phyloP scores from a whole-genome alignment of 37 sponge, comb jelly and placozoan species.

The Aplysina aerophoba region DNA sequence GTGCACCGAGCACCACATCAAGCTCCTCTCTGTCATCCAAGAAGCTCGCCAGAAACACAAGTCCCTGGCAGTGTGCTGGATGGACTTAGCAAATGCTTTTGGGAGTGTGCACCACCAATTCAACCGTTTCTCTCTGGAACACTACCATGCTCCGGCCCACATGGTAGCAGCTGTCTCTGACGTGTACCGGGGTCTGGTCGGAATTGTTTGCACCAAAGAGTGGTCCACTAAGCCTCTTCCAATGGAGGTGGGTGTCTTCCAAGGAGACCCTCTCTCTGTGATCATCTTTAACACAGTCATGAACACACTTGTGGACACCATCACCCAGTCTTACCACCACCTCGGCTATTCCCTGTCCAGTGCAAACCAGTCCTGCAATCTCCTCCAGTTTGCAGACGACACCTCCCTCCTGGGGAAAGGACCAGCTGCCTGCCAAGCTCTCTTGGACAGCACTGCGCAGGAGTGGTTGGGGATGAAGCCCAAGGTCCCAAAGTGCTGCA shows the following conservation, averaged over 20 bases:
- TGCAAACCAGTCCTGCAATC: no score
- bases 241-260: constrained; percentile 19
- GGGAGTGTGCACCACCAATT: constrained; percentile 36
- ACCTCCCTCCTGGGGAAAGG: no score
- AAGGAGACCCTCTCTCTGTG: constrained; percentile 48
- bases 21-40: neutral
- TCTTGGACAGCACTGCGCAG: no score
- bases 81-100: constrained; percentile 41
- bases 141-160: constrained; percentile 25
- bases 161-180: neutral
- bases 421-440: no score
- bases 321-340: neutral
- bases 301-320: constrained; percentile 19
- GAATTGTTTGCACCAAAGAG: neutral
- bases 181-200: constrained; percentile 1
- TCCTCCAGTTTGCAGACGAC: no score
- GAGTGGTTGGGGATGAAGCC: no score
- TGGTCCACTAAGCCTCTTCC: neutral
- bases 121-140: constrained; percentile 12
- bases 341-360: neutral
- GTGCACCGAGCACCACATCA: constrained; percentile 12
- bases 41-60: constrained; percentile 20
- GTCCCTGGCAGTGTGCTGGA: constrained; percentile 4
- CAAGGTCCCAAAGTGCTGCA: no score
- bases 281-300: constrained; percentile 37